phyloP scores from a whole-genome alignment of 53 echinoderm and acorn worm genomes.

The Echinometra lucunter region DNA sequence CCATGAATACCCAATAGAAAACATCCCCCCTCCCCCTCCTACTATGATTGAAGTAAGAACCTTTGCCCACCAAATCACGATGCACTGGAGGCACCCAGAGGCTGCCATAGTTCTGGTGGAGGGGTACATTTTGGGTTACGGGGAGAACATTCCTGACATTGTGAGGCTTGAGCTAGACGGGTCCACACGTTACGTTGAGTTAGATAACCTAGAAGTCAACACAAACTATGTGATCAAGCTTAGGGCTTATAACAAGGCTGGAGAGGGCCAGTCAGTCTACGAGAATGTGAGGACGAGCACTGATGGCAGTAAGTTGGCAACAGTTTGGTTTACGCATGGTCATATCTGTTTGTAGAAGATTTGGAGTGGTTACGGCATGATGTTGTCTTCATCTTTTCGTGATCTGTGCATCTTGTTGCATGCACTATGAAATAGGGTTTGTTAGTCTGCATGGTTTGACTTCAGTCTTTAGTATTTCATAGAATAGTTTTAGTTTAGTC shows the following conservation, averaged over 20 bases:
- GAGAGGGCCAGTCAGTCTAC: conserved; percentile 82
- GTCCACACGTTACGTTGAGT: conserved; percentile 63
- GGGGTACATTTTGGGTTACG: conserved; percentile 89
- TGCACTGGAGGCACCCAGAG: conserved; percentile 80
- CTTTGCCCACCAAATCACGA: conserved; percentile 77
- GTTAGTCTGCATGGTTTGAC: conserved; percentile 30
- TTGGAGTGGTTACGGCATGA: conserved; percentile 13
- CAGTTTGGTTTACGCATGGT: conserved; percentile 23
- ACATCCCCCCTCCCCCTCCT: conserved; percentile 73
- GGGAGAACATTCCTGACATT: conserved; percentile 79
- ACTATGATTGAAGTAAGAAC: conserved; percentile 51
- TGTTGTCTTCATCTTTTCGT: not conserved
- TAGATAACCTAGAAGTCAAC: conserved; percentile 76
- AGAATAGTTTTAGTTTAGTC: not conserved
- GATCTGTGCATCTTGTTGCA: conserved; percentile 34
- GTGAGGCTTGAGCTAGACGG: conserved; percentile 31
- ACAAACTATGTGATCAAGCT: conserved; percentile 88
- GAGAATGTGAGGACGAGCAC: conserved; percentile 73
- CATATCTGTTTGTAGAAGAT: not conserved
- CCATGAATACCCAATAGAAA: conserved; percentile 61
- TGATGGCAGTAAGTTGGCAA: conserved; percentile 72
- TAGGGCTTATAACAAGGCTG: conserved; percentile 88
- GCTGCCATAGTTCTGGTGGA: conserved; percentile 74
- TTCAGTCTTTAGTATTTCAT: not conserved
- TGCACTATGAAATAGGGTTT: conserved; percentile 4